Evolutionary conservation across 2,888 invertebrate species (phyloP), one percentile per base, ranked within the genome.

Genomic region (Meloe dianella): DNA sequence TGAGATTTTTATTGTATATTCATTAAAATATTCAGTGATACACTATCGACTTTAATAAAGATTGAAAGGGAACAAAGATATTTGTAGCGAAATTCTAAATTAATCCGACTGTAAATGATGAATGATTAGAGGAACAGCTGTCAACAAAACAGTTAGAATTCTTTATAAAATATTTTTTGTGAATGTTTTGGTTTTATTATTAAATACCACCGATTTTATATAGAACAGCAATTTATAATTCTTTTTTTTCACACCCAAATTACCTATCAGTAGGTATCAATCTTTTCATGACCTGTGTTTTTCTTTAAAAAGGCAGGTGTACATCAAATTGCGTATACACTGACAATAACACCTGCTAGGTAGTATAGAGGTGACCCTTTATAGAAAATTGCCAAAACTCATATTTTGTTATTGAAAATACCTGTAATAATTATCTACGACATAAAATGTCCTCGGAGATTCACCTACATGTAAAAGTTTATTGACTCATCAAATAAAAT

Each of bases 381-480:
- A 7, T 17, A 17, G 4, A 17, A 51, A 51, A 51, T 51, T 51
- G 20, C 47, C 20, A 51, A 51, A 17, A 41, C 14, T 38, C 10
- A 38, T 38, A 47, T 47, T 17, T 32, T 8, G 9, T 47, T 20
- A 47, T 20, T 9, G 20, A 47, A 20, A 47, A 8, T 20, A 38
- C 38, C 38, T 38, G 38, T 38, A n/a, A 38, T 38, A 17, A 41
- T 41, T 51, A 51, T 9, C 10, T 20, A 9, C 8, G 0, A 41
- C 17, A 17, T 35, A 2, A 9, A 47, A 47, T 60, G 66, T 69
- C 69, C 69, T 69, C 69, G n/a, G n/a, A 41, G 66, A 66, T 47
- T 64, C 66, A 64, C 69, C 66, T 65, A 68, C 65, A 68, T 63
- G 54, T 29, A 61, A 57, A 20, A 61, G 69, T 69, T 69, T 69